Base-by-base conservation (phyloP, 2,113 vertebrate species). In the Phainopepla nitens region DNA sequence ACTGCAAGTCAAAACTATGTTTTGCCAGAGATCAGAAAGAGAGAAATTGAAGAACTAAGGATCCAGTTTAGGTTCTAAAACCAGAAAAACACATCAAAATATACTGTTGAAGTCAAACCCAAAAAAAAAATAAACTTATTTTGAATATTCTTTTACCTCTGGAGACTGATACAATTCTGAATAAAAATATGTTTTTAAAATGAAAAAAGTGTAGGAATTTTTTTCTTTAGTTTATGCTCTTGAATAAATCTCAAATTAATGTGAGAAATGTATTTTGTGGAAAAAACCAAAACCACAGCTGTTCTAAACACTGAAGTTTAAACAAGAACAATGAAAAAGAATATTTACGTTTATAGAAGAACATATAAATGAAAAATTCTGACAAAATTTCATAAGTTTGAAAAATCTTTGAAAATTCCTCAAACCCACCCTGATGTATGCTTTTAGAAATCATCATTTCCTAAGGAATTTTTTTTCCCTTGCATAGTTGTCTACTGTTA, bases 171-270 rank as follows among this genome's bases (percentile, higher is more conserved):
- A 42, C 13, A 6, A 57, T 44, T 60, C 27, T 60, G 12, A 78
- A 50, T 20, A n/a, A 42, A 29, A 25, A 9, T 4, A 1, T 27
- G 41, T 28, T 53, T 90, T 56, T 50, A 0, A 25, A 87, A 35
- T 27, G 2, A 61, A 77, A 77, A 89, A 53, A 28, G 4, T 5
- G 17, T 9, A 13, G 2, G 10, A 0, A 0, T 71, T 8, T 20
- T 80, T 73, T 78, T 21, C 5, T 79, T 21, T 39, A 22, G 12
- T 29, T 28, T 36, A 27, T 70, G 8, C 3, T 53, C 9, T 24
- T 62, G 5, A 47, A 10, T 49, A 66, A 29, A 27, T 44, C 5
- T 27, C 22, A 91, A 36, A 53, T 21, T 20, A 50, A n/a, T 56
- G 4, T n/a, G 39, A 50, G 10, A 18, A 53, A n/a, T 7, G 0